Conservation (phyloP, 1,140 invertebrate species). For the Cherax quadricarinatus region DNA sequence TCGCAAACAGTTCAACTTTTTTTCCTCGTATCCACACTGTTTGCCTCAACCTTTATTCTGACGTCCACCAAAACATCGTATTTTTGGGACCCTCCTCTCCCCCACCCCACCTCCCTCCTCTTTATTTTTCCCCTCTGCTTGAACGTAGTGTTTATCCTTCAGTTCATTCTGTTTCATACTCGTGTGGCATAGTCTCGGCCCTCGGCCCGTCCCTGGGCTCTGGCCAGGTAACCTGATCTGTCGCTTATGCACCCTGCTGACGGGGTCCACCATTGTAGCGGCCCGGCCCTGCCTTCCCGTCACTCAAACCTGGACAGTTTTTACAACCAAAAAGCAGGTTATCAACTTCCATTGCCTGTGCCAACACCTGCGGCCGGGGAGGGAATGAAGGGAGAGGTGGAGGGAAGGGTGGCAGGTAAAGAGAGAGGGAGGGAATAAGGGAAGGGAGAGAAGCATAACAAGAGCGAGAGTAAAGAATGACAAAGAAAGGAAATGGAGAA, state of each 20-base stretch:
- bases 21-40: too few relatives aligned
- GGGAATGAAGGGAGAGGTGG: not conserved
- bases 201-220: not conserved
- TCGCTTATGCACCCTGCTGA: not conserved
- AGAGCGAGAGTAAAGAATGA: not conserved
- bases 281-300: not conserved
- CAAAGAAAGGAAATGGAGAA: too few relatives aligned
- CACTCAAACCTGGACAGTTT: constrained; percentile 34
- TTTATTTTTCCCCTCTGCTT: not conserved
- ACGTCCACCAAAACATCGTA: too few relatives aligned
- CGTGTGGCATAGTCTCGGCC: not conserved
- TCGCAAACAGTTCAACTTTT: too few relatives aligned
- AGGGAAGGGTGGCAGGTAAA: not conserved
- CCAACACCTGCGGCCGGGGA: not conserved
- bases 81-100: too few relatives aligned
- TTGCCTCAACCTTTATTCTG: too few relatives aligned
- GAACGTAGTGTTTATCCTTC: not conserved
- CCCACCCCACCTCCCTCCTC: too few relatives aligned
- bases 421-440: not conserved
- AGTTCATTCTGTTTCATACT: too few relatives aligned
- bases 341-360: constrained; percentile 25
- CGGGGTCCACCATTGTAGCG: not conserved
- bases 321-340: constrained; percentile 32
- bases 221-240: not conserved
- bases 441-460: not conserved